A percentile compares a stretch with the other conserved stretches of the same genome.
Evolutionary conservation across 2,797 vertebrate genomes (phyloP).

Genomic region (Triplophysa yarkandensis): DNA sequence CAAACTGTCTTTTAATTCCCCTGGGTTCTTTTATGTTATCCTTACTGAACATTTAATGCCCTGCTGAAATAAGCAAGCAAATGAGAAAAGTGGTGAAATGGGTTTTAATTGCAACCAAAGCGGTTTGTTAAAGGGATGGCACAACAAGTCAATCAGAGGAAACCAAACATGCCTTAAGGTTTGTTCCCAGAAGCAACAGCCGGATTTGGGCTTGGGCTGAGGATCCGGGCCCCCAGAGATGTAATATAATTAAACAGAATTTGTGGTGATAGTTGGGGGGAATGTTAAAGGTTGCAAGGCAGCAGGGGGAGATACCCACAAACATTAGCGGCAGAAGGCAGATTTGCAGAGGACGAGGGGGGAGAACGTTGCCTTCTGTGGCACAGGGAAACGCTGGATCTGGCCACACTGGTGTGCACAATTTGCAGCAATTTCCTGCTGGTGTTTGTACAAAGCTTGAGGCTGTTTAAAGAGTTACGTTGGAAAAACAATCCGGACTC

Average conservation of each 20-base stretch:
- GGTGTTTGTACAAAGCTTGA: slow-evolving; percentile 64
- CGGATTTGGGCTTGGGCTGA: slow-evolving; percentile 42
- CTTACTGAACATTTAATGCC: slow-evolving; percentile 4
- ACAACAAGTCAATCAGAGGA: slow-evolving; percentile 65
- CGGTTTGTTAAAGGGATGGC: slow-evolving; percentile 61
- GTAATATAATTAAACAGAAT: slow-evolving; percentile 65
- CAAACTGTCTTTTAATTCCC: neutral
- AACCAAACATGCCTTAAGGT: slow-evolving; percentile 61
- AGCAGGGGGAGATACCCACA: slow-evolving; percentile 57
- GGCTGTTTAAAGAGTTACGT: slow-evolving; percentile 59
- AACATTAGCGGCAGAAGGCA: slow-evolving; percentile 39
- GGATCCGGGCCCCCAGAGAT: slow-evolving; percentile 51
- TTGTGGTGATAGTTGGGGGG: slow-evolving; percentile 18
- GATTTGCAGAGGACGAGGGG: slow-evolving; percentile 37
- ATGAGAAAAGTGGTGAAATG: slow-evolving; percentile 48
- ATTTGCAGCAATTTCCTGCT: slow-evolving; percentile 69
- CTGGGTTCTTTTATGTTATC: neutral
- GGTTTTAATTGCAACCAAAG: slow-evolving; percentile 55
- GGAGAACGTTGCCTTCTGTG: slow-evolving; percentile 49
- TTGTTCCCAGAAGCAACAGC: slow-evolving; percentile 52
- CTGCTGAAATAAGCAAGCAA: slow-evolving; percentile 53
- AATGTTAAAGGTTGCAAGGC: slow-evolving; percentile 48
- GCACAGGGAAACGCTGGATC: slow-evolving; percentile 42
- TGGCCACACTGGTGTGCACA: slow-evolving; percentile 61
- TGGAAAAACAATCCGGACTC: slow-evolving; percentile 55